A percentile compares a stretch with the other conserved stretches of the same genome.
These are phyloP conservation scores for Palaemon carinicauda DNA, from an alignment of 1,140 invertebrate species.

Conservation along the genomic window DNA sequence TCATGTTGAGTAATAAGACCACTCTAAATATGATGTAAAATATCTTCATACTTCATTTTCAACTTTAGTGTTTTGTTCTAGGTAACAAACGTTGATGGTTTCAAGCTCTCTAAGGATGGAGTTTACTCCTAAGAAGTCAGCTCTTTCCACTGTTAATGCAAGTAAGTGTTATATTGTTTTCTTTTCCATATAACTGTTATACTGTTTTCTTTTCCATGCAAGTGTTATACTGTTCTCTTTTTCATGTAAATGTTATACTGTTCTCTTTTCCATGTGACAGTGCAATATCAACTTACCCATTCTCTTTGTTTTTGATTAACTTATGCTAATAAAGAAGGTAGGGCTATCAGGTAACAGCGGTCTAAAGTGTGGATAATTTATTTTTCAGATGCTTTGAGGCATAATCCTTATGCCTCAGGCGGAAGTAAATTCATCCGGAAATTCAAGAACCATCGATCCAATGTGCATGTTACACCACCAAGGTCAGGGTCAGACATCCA, in stretches of 20 bases:
- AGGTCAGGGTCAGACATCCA: not conserved
- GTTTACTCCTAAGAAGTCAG: conserved; percentile 20
- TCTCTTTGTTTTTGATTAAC: no score
- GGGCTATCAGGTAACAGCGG: no score
- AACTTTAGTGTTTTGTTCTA: no score
- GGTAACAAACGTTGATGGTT: no score
- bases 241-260: no score
- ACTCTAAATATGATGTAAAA: no score
- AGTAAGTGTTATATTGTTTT: not conserved
- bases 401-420: conserved; percentile 15
- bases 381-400: not conserved
- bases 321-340: no score
- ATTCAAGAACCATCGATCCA: not conserved
- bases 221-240: not conserved
- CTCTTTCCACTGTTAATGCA: not conserved
- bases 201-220: not conserved
- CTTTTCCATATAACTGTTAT: no score
- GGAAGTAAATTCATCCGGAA: not conserved
- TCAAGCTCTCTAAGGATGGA: not conserved
- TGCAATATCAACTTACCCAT: no score
- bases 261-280: not conserved
- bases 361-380: not conserved
- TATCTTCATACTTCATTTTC: no score
- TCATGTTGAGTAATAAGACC: no score
- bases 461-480: not conserved